Evolutionary conservation across 2,888 invertebrate genomes (phyloP).

Genomic region (Tinea pellionella): DNA sequence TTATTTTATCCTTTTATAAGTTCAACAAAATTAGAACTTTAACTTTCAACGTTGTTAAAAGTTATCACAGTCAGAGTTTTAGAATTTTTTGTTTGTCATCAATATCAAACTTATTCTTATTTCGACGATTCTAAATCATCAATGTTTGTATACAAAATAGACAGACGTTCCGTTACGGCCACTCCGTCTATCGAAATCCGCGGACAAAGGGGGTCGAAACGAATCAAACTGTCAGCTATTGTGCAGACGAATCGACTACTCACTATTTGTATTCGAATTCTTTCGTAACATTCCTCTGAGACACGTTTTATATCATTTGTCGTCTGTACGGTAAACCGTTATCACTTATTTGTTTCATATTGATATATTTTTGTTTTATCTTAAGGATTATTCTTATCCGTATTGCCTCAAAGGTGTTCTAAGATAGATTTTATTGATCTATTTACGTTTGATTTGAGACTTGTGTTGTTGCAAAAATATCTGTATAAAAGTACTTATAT

Average conservation of each 20-base stretch:
- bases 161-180: constrained; percentile 11
- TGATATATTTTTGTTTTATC: not conserved
- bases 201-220: constrained; percentile 41
- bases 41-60: not conserved
- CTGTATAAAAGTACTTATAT: too few relatives aligned
- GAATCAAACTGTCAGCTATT: constrained; percentile 45
- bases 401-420: not conserved
- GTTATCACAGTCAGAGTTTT: not conserved
- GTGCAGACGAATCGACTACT: constrained; percentile 33
- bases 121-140: not conserved
- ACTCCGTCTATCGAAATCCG: constrained; percentile 16
- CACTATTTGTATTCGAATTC: constrained; percentile 46
- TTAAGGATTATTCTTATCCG: too few relatives aligned
- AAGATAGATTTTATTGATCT: too few relatives aligned
- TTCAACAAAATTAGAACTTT: not conserved
- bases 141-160: not conserved
- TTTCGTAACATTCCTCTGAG: constrained; percentile 31
- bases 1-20: not conserved
- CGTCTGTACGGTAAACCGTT: constrained; percentile 1
- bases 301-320: constrained; percentile 9
- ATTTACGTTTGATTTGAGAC: too few relatives aligned
- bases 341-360: constrained; percentile 3
- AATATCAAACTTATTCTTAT: not conserved
- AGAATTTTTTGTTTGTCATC: not conserved
- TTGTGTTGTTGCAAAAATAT: too few relatives aligned